Base-by-base conservation (phyloP, 2,113 vertebrate species). In the Dissostichus mawsoni region DNA sequence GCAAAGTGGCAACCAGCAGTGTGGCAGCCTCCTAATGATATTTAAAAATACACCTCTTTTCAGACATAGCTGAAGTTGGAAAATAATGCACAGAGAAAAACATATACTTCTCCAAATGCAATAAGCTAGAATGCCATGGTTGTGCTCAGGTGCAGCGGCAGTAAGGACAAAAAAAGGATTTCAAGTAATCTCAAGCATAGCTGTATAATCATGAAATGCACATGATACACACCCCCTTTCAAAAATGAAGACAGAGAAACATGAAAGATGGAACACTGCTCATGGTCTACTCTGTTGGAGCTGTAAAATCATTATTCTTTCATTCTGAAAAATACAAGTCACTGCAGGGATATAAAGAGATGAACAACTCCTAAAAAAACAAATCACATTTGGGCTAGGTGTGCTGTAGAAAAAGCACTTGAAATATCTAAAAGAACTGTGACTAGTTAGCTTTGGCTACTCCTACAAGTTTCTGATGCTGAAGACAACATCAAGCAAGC, bases 31-130 rank as follows among this genome's bases (percentile, higher is more conserved):
- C 2, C 2, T 17, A n/a, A 13, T 69, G 65, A 71, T 56, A 11
- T 61, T 74, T 48, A 50, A 58, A 70, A 78, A 78, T 36, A 20
- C 41, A 50, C 33, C 44, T 29, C n/a, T 74, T 57, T 50, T 81
- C 68, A 75, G 1, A 62, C 20, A 29, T 2, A 45, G 45, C 25
- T 72, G 44, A 55, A 44, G 25, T 41, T 47, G 23, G 8, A 62
- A 70, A 59, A 11, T 25, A 77, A 61, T 18, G 23, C 23, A 10
- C 36, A 41, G 14, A 20, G 25, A 79, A 59, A n/a, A 50, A 23
- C 41, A 52, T 71, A 52, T 36, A 69, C 59, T 82, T 69, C 66
- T n/a, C 29, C 51, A 58, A 56, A 76, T 66, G 12, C 45, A 70
- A 65, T 73, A 73, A 47, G 66, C 41, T 73, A 41, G 62, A 25